A percentile compares a stretch with the other conserved stretches of the same genome.
Evolutionary conservation across 2,113 vertebrate species (phyloP).

Genomic region (Pleuronectes platessa): DNA sequence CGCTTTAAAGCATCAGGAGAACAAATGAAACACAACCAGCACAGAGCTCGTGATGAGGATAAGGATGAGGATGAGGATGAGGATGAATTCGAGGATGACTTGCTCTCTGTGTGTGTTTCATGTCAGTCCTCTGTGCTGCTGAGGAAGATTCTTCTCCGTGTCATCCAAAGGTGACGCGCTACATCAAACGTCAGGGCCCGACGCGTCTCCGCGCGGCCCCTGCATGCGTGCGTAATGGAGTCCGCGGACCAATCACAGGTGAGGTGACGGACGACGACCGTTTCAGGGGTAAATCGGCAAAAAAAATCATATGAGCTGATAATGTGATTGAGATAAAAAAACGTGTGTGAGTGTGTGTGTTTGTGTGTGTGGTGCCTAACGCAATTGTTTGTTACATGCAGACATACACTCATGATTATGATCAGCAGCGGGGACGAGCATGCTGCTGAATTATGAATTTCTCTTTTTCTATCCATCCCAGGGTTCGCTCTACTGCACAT

Average conservation of each 20-base stretch:
- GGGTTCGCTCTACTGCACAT: background rate
- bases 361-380: background rate
- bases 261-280: constrained; percentile 62
- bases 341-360: background rate
- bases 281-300: constrained; percentile 53
- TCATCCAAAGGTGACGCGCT: constrained; percentile 62
- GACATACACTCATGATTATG: background rate
- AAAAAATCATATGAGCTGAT: background rate
- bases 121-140: too few relatives aligned
- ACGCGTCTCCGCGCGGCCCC: constrained; percentile 45
- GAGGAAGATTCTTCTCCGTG: constrained; percentile 46
- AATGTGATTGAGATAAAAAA: background rate
- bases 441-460: constrained; percentile 9
- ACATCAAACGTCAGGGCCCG: constrained; percentile 61
- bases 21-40: background rate
- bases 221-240: constrained; percentile 66
- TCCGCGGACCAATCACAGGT: constrained; percentile 71
- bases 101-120: too few relatives aligned
- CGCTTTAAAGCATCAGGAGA: background rate
- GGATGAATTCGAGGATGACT: too few relatives aligned
- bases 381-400: too few relatives aligned
- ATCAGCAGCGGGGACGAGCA: background rate
- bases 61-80: too few relatives aligned
- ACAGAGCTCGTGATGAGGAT: too few relatives aligned
- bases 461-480: constrained; percentile 12